A percentile compares a stretch with the other conserved stretches of the same genome.
These are phyloP conservation scores for Camponotus floridanus DNA, from an alignment of 1,140 invertebrate genomes.

Conservation along the genomic window DNA sequence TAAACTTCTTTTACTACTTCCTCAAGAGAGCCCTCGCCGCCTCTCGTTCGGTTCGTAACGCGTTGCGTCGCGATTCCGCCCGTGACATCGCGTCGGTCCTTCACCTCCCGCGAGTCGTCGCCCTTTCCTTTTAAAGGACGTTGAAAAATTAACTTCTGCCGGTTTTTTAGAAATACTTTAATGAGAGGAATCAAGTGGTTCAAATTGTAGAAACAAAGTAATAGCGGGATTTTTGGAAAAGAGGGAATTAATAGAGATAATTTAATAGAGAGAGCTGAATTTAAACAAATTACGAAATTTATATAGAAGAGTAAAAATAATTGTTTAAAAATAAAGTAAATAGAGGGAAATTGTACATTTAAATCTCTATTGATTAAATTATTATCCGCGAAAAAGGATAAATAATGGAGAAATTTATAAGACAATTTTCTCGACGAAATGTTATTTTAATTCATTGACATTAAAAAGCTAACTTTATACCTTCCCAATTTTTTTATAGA, in stretches of 20 bases:
- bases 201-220: neutral
- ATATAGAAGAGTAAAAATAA: no score
- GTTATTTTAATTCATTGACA: neutral
- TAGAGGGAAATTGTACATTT: no score
- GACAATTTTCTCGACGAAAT: neutral
- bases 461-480: neutral
- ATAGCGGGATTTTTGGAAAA: no score
- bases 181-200: neutral
- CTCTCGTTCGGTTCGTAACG: slow-evolving; percentile 14
- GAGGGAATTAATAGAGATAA: neutral
- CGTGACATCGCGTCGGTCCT: slow-evolving; percentile 50
- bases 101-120: slow-evolving; percentile 60
- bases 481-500: neutral
- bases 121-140: slow-evolving; percentile 19
- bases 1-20: slow-evolving; percentile 79
- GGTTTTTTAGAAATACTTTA: neutral
- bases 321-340: no score
- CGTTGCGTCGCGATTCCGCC: slow-evolving; percentile 50
- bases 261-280: neutral
- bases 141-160: neutral
- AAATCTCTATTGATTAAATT: no score
- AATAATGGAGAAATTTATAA: neutral
- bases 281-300: no score
- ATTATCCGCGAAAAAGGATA: no score
- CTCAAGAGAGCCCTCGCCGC: slow-evolving; percentile 57